Evolutionary conservation across 2,113 vertebrate genomes (phyloP).

Genomic region (human): DNA sequence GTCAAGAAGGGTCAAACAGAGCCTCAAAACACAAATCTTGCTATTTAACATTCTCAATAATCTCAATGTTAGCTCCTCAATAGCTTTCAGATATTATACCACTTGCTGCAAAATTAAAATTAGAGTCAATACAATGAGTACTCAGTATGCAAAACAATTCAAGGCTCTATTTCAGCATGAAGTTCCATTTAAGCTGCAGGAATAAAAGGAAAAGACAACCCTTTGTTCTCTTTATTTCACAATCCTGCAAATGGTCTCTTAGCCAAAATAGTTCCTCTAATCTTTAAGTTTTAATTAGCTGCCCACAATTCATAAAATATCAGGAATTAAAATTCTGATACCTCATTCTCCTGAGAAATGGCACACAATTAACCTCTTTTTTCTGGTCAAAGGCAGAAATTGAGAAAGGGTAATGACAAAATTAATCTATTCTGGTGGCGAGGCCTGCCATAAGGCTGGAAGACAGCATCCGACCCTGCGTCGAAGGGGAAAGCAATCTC

Average conservation of each 20-base stretch:
- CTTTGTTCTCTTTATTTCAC: conserved; percentile 66
- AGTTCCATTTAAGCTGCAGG: conserved; percentile 61
- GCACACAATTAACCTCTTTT: conserved; percentile 80
- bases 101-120: conserved; percentile 69
- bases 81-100: conserved; percentile 36
- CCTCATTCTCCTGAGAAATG: conserved; percentile 77
- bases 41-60: conserved; percentile 38
- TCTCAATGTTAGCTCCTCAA: conserved; percentile 55
- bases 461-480: not conserved
- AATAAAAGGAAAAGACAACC: conserved; percentile 59
- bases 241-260: conserved; percentile 62
- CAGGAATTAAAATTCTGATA: conserved; percentile 76
- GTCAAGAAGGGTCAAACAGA: conserved; percentile 44
- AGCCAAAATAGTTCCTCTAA: conserved; percentile 71
- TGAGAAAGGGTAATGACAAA: conserved; percentile 80
- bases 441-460: not conserved
- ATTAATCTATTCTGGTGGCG: conserved; percentile 71
- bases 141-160: conserved; percentile 63
- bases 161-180: conserved; percentile 53
- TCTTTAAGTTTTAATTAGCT: conserved; percentile 78
- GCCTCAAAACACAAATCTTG: conserved; percentile 45
- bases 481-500: not conserved
- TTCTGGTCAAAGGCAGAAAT: conserved; percentile 77
- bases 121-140: conserved; percentile 64
- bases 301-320: conserved; percentile 72